A percentile compares a stretch with the other conserved stretches of the same genome.
Evolutionary conservation across 1,140 invertebrate species (phyloP).

Genomic region (Drosophila persimilis): DNA sequence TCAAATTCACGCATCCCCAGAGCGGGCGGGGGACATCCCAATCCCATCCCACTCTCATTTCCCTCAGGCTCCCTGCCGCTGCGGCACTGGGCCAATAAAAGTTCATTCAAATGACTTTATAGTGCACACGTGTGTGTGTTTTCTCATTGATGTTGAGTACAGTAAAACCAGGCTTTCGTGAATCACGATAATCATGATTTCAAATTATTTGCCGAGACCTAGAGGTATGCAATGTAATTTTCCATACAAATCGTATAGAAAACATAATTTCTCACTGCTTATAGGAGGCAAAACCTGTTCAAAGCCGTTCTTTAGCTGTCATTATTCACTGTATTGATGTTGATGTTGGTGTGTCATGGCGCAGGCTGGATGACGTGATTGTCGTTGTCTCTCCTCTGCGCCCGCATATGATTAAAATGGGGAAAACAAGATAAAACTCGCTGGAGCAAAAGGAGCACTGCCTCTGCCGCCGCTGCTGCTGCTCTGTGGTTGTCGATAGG

Average conservation of each 20-base stretch:
- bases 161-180: conserved; percentile 6
- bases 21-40: not conserved
- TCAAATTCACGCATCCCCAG: conserved; percentile 28
- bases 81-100: conserved; percentile 31
- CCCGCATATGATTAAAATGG: conserved; percentile 80
- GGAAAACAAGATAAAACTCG: conserved; percentile 80
- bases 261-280: not conserved
- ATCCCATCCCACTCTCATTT: not conserved
- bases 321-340: conserved; percentile 54
- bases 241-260: too few relatives aligned
- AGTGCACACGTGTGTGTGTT: conserved; percentile 28
- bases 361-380: conserved; percentile 78
- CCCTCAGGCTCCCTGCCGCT: conserved; percentile 12
- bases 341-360: conserved; percentile 58
- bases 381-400: conserved; percentile 51
- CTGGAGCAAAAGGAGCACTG: conserved; percentile 67
- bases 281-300: too few relatives aligned
- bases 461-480: conserved; percentile 21
- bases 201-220: not conserved
- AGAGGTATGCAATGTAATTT: conserved; percentile 8
- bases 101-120: conserved; percentile 54
- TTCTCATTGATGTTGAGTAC: conserved; percentile 30
- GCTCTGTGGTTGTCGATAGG: conserved; percentile 51
- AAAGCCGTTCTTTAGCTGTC: too few relatives aligned
- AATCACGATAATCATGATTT: not conserved